Percentiles rank a stretch among this genome's conserved stretches.
These are phyloP conservation scores for Caenorhabditis sinica DNA, from an alignment of 2,888 invertebrate genomes.

Conservation along the genomic window DNA sequence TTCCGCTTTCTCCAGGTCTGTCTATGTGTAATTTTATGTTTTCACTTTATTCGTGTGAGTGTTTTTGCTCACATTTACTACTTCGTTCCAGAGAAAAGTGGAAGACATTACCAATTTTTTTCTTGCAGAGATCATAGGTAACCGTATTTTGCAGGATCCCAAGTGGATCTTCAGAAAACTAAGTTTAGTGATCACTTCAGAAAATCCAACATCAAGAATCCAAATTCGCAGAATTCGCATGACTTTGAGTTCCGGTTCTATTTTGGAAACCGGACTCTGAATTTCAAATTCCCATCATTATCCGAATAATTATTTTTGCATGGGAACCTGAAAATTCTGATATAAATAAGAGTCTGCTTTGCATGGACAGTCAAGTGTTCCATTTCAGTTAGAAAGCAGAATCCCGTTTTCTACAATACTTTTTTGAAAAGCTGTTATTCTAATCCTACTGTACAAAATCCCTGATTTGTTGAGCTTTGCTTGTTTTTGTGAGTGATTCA, in stretches of 20 bases:
- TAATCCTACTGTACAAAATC: no score
- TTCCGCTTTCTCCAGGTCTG: conserved; percentile 31
- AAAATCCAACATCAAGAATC: no score
- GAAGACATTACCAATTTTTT: conserved; percentile 4
- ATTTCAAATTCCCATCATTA: no score
- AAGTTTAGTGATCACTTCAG: no score
- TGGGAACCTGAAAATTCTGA: no score
- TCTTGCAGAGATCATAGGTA: neutral
- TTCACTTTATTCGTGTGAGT: conserved; percentile 34
- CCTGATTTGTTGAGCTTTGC: neutral
- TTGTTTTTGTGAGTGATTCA: neutral
- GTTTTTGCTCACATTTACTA: conserved; percentile 29
- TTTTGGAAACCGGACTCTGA: no score
- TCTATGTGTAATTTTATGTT: conserved; percentile 31
- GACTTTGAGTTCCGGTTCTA: no score
- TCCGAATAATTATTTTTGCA: neutral
- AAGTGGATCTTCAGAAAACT: no score
- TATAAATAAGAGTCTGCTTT: no score
- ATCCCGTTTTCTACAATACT: neutral
- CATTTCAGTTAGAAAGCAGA: neutral
- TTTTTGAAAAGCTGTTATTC: neutral
- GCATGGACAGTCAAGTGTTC: no score
- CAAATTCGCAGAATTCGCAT: no score
- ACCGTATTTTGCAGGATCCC: no score
- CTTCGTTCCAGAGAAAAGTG: neutral